A percentile compares a stretch with the other conserved stretches of the same genome.
Conservation (phyloP, 64 coral and sea anemone genomes). For the Astreopora myriophthalma region DNA sequence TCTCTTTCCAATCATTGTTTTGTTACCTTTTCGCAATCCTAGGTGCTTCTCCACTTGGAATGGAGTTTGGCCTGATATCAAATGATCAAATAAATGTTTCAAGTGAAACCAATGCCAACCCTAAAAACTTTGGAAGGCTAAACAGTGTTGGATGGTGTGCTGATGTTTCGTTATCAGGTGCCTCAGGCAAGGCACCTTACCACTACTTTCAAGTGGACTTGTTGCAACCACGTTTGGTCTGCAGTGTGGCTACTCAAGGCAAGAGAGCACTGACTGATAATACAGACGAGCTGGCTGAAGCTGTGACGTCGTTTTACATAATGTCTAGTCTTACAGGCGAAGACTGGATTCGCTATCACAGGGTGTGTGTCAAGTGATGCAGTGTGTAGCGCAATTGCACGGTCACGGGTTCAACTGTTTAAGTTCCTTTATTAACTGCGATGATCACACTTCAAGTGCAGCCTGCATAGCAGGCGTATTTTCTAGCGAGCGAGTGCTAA, state of each 20-base stretch:
- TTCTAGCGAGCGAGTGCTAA: too few species aligned
- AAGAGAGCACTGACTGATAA: neutral
- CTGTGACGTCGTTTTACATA: neutral
- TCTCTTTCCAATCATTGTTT: neutral
- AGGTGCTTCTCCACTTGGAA: neutral
- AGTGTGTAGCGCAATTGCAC: too few species aligned
- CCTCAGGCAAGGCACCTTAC: neutral
- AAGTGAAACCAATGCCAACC: neutral
- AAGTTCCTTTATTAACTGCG: too few species aligned
- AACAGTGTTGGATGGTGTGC: slow-evolving; percentile 17
- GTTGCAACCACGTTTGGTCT: neutral
- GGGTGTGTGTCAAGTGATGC: neutral
- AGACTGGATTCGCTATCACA: neutral
- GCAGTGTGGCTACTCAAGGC: neutral
- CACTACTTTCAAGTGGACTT: neutral
- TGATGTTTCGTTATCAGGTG: neutral
- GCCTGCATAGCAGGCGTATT: too few species aligned
- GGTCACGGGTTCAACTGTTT: too few species aligned
- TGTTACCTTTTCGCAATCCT: neutral
- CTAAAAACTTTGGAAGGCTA: neutral
- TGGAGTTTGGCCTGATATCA: neutral
- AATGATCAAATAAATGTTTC: neutral
- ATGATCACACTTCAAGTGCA: too few species aligned
- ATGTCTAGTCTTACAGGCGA: neutral
- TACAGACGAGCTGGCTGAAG: neutral